Conservation (phyloP, 2,888 invertebrate genomes). For the Protodeltote pygarga region DNA sequence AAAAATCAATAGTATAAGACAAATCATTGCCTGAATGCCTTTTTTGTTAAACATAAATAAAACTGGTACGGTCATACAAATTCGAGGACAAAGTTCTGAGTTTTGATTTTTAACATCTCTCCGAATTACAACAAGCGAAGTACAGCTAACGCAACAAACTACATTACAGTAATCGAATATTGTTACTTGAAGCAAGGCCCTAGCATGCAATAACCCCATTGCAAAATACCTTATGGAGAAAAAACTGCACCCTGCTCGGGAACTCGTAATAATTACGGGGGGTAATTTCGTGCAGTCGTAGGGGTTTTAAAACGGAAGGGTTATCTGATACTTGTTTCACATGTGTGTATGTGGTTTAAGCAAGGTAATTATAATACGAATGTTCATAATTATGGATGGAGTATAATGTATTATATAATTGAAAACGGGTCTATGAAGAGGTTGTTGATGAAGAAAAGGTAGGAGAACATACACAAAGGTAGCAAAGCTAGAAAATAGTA, state of each 20-base stretch:
- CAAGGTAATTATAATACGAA: constrained; percentile 24
- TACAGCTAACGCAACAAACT: constrained; percentile 11
- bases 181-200: constrained; percentile 46
- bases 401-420: constrained; percentile 5
- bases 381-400: constrained; percentile 10
- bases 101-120: neutral
- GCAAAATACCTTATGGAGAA: constrained; percentile 64
- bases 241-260: constrained; percentile 69
- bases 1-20: constrained; percentile 36
- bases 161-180: constrained; percentile 38
- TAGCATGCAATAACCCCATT: constrained; percentile 50
- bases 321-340: constrained; percentile 51
- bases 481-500: too few relatives aligned
- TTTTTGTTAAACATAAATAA: neutral
- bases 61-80: neutral
- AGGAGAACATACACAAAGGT: too few relatives aligned
- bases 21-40: constrained; percentile 4
- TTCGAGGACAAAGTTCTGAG: neutral
- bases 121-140: neutral
- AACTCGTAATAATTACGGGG: constrained; percentile 71
- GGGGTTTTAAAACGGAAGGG: constrained; percentile 72
- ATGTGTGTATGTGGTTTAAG: constrained; percentile 19
- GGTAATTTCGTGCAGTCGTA: constrained; percentile 71
- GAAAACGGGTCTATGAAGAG: constrained; percentile 5
- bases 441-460: too few relatives aligned